A percentile compares a stretch with the other conserved stretches of the same genome.
phyloP scores from a whole-genome alignment of 2,113 vertebrate species.

The Platycercus adscitus region DNA sequence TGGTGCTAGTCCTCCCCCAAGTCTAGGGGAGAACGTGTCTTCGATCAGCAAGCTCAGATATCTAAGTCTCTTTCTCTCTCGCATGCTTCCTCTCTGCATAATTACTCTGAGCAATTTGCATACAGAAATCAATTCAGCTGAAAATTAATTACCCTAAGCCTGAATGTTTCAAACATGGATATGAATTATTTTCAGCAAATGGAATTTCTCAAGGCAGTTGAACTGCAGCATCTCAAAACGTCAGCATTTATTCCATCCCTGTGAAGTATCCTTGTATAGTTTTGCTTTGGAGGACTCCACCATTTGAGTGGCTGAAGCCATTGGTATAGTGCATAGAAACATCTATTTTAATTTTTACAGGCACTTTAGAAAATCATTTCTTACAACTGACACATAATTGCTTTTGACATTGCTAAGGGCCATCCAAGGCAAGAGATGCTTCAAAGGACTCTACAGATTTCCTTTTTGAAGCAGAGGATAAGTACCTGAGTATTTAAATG shows the following conservation, averaged over 20 bases:
- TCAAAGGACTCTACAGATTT: conserved; percentile 11
- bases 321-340: not conserved
- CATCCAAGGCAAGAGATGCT: not conserved
- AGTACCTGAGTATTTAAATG: conserved; percentile 10
- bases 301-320: not conserved
- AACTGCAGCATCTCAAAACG: conserved; percentile 60
- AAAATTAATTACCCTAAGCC: conserved; percentile 66
- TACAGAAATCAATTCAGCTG: conserved; percentile 58
- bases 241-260: conserved; percentile 24
- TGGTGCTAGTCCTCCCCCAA: not conserved
- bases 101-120: conserved; percentile 48
- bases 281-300: conserved; percentile 27
- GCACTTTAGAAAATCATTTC: not conserved
- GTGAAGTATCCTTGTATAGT: not conserved
- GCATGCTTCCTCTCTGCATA: not conserved
- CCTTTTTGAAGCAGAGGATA: conserved; percentile 9
- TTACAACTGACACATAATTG: conserved; percentile 8
- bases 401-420: conserved; percentile 35
- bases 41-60: conserved; percentile 14
- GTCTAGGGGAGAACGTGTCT: not conserved
- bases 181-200: conserved; percentile 70
- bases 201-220: conserved; percentile 55
- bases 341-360: conserved; percentile 41
- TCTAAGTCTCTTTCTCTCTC: conserved; percentile 7
- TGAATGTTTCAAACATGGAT: conserved; percentile 59